Conservation (phyloP, 2,888 invertebrate genomes). For the Muschampia plurimacula region DNA sequence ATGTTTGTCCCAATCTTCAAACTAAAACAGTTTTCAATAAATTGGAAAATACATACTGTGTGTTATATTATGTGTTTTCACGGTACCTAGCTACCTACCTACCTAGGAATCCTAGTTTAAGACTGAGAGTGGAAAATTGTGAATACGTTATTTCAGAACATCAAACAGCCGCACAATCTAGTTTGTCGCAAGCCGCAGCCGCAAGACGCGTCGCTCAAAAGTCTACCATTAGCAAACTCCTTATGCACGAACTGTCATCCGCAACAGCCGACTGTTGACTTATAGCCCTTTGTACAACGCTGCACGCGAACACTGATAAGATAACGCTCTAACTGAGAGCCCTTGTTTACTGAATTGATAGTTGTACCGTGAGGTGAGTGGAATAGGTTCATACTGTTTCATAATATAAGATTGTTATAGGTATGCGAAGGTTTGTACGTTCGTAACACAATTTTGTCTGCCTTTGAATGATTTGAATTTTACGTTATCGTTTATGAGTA, state of each 20-base stretch:
- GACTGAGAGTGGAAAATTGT: no score
- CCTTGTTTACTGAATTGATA: slow-evolving; percentile 18
- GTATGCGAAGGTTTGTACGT: not conserved
- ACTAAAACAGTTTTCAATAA: no score
- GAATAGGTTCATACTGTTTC: not conserved
- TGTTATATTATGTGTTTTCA: no score
- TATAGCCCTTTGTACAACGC: slow-evolving; percentile 28
- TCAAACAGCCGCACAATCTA: not conserved
- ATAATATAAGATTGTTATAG: not conserved
- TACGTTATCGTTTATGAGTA: no score
- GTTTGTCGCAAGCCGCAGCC: not conserved
- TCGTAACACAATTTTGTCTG: no score
- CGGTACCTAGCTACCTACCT: no score
- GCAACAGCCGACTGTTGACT: slow-evolving; percentile 21
- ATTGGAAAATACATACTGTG: no score
- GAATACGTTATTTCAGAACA: no score
- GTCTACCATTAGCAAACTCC: slow-evolving; percentile 20
- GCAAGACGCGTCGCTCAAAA: slow-evolving; percentile 17
- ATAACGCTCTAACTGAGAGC: slow-evolving; percentile 13
- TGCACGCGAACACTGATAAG: slow-evolving; percentile 30
- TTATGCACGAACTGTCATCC: slow-evolving; percentile 32
- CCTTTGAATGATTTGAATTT: no score
- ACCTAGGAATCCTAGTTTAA: no score
- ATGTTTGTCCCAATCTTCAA: no score
- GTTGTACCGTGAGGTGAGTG: not conserved